Conservation (phyloP, 2,113 vertebrate genomes). For the Naja naja region DNA sequence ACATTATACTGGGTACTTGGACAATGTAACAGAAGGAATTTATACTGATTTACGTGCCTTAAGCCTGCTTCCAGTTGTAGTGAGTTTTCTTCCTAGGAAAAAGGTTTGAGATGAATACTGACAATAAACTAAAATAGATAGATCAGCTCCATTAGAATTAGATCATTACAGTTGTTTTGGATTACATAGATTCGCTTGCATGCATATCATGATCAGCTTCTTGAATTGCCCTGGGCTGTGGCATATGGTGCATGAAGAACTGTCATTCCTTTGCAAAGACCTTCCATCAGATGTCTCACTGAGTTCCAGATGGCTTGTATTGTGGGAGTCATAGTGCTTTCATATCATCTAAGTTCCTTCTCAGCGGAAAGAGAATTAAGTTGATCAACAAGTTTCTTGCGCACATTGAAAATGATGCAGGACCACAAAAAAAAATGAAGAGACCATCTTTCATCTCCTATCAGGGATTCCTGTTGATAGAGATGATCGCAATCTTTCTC, state of each 20-base stretch:
- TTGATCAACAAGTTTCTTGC: conserved; percentile 42
- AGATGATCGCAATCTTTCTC: conserved; percentile 68
- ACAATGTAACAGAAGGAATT: neutral
- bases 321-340: neutral
- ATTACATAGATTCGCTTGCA: neutral
- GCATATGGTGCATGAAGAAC: neutral
- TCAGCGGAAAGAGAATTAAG: conserved; percentile 22
- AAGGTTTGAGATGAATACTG: neutral
- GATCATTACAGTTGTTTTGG: neutral
- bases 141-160: neutral
- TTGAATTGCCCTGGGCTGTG: neutral
- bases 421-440: conserved; percentile 29
- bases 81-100: neutral
- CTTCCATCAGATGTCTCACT: neutral
- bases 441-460: conserved; percentile 47
- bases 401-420: conserved; percentile 37
- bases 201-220: neutral
- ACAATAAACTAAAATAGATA: neutral
- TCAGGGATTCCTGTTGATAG: conserved; percentile 64
- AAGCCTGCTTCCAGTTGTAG: neutral
- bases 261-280: neutral
- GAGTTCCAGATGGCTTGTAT: neutral
- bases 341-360: neutral
- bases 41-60: neutral
- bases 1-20: neutral